phyloP scores from a whole-genome alignment of 2,797 vertebrate species.

The Characodon lateralis region DNA sequence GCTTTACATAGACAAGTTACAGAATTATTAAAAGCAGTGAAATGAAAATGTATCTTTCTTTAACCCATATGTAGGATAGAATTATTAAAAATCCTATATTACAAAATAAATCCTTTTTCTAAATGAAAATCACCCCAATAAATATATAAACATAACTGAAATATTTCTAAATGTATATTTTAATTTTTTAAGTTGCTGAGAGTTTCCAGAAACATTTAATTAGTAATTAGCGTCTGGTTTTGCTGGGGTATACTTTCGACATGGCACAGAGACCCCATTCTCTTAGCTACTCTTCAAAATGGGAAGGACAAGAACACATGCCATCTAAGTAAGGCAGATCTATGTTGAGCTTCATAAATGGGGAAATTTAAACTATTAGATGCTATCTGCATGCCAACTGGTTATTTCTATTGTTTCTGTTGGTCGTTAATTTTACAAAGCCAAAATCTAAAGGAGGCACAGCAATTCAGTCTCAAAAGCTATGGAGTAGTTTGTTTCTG shows the following conservation, averaged over 20 bases:
- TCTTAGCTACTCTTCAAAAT: not conserved
- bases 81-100: not conserved
- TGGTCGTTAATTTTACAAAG: not conserved
- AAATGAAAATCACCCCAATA: too few species aligned
- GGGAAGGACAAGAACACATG: not conserved
- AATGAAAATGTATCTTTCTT: constrained; percentile 19
- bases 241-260: not conserved
- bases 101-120: too few species aligned
- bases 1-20: not conserved
- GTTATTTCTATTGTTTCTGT: not conserved
- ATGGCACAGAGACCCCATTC: not conserved
- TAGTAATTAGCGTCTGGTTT: too few species aligned
- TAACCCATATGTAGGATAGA: not conserved
- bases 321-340: not conserved
- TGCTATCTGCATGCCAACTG: not conserved
- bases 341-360: not conserved
- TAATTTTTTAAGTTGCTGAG: not conserved
- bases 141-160: too few species aligned
- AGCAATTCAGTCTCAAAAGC: too few species aligned
- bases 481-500: not conserved
- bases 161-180: too few species aligned
- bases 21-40: constrained; percentile 14
- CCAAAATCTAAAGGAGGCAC: too few species aligned
- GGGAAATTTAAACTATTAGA: not conserved
- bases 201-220: not conserved